Percentiles rank a stretch among this genome's conserved stretches.
These are phyloP conservation scores for Chloroclysta siterata DNA, from an alignment of 2,888 invertebrate species.

Conservation along the genomic window DNA sequence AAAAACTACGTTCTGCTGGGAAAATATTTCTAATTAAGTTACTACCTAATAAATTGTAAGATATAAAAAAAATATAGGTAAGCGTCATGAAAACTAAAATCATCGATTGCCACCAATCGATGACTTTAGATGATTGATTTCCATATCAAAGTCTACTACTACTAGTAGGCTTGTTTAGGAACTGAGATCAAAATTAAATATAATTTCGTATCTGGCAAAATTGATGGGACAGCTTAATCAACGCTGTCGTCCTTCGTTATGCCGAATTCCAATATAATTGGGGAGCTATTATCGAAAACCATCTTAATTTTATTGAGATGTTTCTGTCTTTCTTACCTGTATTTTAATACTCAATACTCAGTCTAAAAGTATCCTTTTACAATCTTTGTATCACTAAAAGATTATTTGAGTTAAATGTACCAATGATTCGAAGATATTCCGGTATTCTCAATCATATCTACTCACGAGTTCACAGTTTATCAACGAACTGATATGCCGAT, in stretches of 20 bases:
- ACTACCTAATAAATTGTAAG: no score
- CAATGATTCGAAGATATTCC: slow-evolving; percentile 13
- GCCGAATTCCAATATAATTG: slow-evolving; percentile 57
- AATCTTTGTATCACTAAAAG: neutral
- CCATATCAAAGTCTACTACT: neutral
- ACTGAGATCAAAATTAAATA: slow-evolving; percentile 12
- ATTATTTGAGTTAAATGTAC: neutral
- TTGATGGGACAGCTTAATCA: slow-evolving; percentile 49
- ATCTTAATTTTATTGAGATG: slow-evolving; percentile 27
- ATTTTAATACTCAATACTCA: neutral
- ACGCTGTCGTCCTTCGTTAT: slow-evolving; percentile 53
- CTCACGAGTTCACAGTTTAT: slow-evolving; percentile 23
- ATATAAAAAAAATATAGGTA: no score
- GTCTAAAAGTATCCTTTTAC: neutral
- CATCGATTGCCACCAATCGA: no score
- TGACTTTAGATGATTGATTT: no score
- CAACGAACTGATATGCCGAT: slow-evolving; percentile 37
- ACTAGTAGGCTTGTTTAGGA: slow-evolving; percentile 4
- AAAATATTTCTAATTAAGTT: no score
- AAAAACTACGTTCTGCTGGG: no score
- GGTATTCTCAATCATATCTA: slow-evolving; percentile 4
- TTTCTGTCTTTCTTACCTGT: neutral
- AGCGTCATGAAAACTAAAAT: no score
- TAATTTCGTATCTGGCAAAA: slow-evolving; percentile 39
- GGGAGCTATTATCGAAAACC: slow-evolving; percentile 52